phyloP scores from a whole-genome alignment of 2,113 vertebrate species.

The Mola mola region DNA sequence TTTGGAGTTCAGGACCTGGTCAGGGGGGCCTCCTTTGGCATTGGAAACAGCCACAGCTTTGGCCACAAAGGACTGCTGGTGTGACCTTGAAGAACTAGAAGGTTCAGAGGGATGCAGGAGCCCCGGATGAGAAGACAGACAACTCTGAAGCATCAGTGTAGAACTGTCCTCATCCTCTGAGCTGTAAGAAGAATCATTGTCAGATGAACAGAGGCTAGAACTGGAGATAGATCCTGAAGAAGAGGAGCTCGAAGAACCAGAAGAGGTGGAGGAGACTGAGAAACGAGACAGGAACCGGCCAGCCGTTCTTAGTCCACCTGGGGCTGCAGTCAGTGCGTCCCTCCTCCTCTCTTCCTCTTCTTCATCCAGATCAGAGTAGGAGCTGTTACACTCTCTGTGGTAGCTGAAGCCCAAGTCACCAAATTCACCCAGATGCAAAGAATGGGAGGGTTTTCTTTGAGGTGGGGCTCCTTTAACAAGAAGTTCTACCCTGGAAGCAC shows the following conservation, averaged over 20 bases:
- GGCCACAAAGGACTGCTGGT: slow-evolving; percentile 89
- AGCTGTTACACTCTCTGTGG: slow-evolving; percentile 92
- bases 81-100: slow-evolving; percentile 75
- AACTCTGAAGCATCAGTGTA: slow-evolving; percentile 91
- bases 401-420: slow-evolving; percentile 87
- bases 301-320: slow-evolving; percentile 83
- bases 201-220: slow-evolving; percentile 94
- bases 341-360: slow-evolving; percentile 79
- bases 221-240: slow-evolving; percentile 93
- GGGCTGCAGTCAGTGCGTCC: slow-evolving; percentile 66
- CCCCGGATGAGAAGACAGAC: slow-evolving; percentile 89
- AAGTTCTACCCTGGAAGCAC: slow-evolving; percentile 83
- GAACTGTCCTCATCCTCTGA: slow-evolving; percentile 95
- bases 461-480: slow-evolving; percentile 85
- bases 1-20: slow-evolving; percentile 69
- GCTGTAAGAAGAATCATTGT: slow-evolving; percentile 95
- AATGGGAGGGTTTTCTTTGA: slow-evolving; percentile 84
- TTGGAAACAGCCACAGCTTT: slow-evolving; percentile 83
- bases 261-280: slow-evolving; percentile 94
- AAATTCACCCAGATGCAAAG: slow-evolving; percentile 74
- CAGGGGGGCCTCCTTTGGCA: slow-evolving; percentile 79
- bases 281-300: slow-evolving; percentile 91
- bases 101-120: slow-evolving; percentile 86
- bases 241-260: slow-evolving; percentile 92
- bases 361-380: slow-evolving; percentile 91